Evolutionary conservation across 2,888 invertebrate genomes (phyloP).

Genomic region (Drosophila yooni): DNA sequence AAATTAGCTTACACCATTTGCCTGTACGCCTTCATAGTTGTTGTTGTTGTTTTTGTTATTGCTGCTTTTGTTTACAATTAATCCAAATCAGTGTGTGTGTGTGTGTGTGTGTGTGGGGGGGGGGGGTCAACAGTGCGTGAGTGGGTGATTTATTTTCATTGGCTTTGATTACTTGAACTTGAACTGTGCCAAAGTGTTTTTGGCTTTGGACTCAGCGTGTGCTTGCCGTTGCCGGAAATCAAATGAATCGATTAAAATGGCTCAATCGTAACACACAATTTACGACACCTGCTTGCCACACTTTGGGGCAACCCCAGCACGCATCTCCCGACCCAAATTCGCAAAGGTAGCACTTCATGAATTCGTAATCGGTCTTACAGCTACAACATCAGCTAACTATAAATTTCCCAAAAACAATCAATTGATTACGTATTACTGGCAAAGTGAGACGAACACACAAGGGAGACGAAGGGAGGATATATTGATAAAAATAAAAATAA

Average conservation of each 20-base stretch:
- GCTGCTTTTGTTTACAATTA: slow-evolving; percentile 49
- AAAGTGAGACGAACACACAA: background rate
- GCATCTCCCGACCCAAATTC: background rate
- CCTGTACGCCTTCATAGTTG: slow-evolving; percentile 28
- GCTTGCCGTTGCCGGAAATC: slow-evolving; percentile 34
- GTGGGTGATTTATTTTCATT: slow-evolving; percentile 67
- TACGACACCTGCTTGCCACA: slow-evolving; percentile 45
- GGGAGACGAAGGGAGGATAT: too few species aligned
- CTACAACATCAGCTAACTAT: slow-evolving; percentile 14
- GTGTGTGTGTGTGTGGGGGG: slow-evolving; percentile 18
- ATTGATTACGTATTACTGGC: slow-evolving; percentile 11
- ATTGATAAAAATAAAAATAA: background rate
- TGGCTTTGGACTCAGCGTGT: slow-evolving; percentile 32
- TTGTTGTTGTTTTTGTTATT: background rate
- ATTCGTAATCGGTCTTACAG: slow-evolving; percentile 32
- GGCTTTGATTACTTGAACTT: slow-evolving; percentile 62
- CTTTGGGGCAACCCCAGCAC: slow-evolving; percentile 3
- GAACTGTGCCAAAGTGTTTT: slow-evolving; percentile 52
- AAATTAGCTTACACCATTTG: slow-evolving; percentile 69
- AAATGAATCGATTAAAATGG: slow-evolving; percentile 53
- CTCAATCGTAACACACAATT: slow-evolving; percentile 30
- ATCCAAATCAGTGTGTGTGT: slow-evolving; percentile 16
- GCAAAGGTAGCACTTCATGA: slow-evolving; percentile 29
- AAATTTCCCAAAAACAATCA: slow-evolving; percentile 21
- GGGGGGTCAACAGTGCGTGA: slow-evolving; percentile 11